Percentiles rank a stretch among this genome's conserved stretches.
Evolutionary conservation across 2,797 vertebrate genomes (phyloP).

Genomic region (Melanotaenia boesemani): DNA sequence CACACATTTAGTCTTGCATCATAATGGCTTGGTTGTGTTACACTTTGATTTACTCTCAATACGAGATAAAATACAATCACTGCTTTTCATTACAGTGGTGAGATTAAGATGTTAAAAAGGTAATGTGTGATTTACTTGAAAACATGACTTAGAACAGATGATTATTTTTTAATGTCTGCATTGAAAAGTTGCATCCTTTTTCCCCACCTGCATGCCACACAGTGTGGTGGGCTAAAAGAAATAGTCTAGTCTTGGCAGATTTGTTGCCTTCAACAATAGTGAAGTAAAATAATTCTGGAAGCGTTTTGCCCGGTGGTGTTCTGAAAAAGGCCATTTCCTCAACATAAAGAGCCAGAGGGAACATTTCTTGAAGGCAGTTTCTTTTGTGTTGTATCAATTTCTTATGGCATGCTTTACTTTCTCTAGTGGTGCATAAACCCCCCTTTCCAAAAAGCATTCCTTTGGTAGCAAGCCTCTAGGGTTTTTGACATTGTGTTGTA

Average conservation of each 20-base stretch:
- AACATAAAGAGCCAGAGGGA: constrained; percentile 72
- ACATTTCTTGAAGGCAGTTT: constrained; percentile 71
- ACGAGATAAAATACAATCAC: constrained; percentile 80
- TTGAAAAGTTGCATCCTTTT: constrained; percentile 16
- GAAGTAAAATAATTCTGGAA: constrained; percentile 69
- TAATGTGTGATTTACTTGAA: constrained; percentile 62
- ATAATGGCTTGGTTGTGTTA: constrained; percentile 76
- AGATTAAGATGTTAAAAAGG: constrained; percentile 61
- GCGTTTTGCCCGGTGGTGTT: constrained; percentile 72
- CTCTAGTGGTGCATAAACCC: constrained; percentile 68
- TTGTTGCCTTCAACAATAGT: constrained; percentile 50
- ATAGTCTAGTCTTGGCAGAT: constrained; percentile 41
- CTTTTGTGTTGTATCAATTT: constrained; percentile 77
- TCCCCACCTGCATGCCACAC: constrained; percentile 4
- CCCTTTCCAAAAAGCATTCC: constrained; percentile 47
- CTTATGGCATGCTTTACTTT: constrained; percentile 59
- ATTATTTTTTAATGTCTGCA: constrained; percentile 17
- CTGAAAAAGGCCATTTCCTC: constrained; percentile 71
- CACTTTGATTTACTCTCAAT: constrained; percentile 76
- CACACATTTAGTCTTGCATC: constrained; percentile 72
- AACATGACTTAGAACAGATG: constrained; percentile 49
- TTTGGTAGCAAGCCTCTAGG: constrained; percentile 49
- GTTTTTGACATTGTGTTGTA: constrained; percentile 53
- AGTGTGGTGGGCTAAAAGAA: neutral
- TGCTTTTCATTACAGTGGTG: constrained; percentile 76